These are phyloP conservation scores for Lytechinus variegatus DNA, from an alignment of 35 echinoderm and acorn worm species.

Conservation along the genomic window DNA sequence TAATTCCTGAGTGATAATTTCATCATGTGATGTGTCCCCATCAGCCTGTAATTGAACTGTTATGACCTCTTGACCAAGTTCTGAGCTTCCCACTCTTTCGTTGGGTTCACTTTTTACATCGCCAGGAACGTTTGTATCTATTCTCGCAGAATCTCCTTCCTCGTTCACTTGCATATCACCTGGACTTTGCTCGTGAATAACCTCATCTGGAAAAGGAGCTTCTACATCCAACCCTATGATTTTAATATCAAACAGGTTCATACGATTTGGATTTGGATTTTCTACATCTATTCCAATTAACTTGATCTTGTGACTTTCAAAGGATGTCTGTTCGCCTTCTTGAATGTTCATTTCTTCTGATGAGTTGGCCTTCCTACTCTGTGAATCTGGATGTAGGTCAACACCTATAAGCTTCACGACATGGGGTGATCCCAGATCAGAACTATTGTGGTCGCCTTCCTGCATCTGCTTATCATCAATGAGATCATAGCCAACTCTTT, in stretches of 20 bases:
- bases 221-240: background rate
- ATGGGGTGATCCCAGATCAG: background rate
- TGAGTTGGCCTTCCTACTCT: background rate
- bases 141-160: background rate
- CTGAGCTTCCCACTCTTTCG: background rate
- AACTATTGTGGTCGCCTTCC: background rate
- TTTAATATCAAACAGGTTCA: background rate
- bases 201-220: background rate
- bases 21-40: background rate
- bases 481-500: background rate
- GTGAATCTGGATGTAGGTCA: background rate
- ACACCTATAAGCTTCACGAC: background rate
- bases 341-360: background rate
- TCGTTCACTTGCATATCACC: background rate
- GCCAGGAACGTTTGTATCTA: background rate
- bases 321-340: background rate
- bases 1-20: background rate
- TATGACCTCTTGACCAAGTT: background rate
- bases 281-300: background rate
- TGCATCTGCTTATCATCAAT: background rate
- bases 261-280: background rate
- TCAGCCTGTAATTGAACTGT: background rate
- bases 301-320: background rate
- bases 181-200: background rate
- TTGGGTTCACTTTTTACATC: background rate